Conservation (phyloP, 2,113 vertebrate species). For the Muntiacus muntjak region DNA sequence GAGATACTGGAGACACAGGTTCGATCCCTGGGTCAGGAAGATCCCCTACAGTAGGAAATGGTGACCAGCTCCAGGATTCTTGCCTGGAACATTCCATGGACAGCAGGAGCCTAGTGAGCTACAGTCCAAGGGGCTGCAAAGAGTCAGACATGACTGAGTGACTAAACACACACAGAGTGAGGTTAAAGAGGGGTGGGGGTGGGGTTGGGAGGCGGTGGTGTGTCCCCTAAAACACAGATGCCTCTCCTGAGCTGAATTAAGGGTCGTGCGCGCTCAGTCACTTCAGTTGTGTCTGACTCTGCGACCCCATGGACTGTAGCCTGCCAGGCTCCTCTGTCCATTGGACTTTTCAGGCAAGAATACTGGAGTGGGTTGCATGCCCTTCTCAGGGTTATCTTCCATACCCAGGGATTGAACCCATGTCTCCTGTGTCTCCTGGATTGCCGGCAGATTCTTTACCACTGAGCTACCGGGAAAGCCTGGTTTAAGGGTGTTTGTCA, state of each 20-base stretch:
- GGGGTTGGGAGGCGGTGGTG: background rate
- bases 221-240: background rate
- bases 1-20: background rate
- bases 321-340: background rate
- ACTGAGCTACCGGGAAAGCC: background rate
- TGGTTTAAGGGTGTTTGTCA: background rate
- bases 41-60: background rate
- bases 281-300: background rate
- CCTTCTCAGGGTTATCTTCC: background rate
- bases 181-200: background rate
- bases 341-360: background rate
- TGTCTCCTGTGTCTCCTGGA: background rate
- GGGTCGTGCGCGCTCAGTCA: rapidly evolving
- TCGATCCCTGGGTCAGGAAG: background rate
- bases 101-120: background rate
- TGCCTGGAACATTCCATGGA: background rate
- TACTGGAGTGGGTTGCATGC: background rate
- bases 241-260: background rate
- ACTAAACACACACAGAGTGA: background rate
- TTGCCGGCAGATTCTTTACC: background rate
- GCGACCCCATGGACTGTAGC: background rate
- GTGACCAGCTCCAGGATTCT: background rate
- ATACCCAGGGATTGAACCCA: background rate
- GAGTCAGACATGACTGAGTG: background rate
- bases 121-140: background rate